Conservation (phyloP, 2,888 invertebrate species). For the Rhimphoctona megacephalus region DNA sequence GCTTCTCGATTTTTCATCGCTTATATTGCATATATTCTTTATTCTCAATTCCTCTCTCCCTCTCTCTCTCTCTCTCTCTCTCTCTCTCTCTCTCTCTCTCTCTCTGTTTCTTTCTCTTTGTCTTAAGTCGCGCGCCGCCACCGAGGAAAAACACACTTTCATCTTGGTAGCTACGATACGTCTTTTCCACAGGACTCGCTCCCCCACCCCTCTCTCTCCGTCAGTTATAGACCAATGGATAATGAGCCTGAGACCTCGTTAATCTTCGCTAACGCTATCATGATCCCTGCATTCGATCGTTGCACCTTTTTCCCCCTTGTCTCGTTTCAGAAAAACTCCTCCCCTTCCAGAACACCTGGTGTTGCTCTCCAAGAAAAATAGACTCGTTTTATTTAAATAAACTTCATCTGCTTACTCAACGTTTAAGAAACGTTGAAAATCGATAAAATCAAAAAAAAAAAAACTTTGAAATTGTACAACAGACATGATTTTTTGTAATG, state of each 20-base stretch:
- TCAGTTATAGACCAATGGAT: slow-evolving; percentile 22
- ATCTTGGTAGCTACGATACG: slow-evolving; percentile 11
- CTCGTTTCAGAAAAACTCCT: slow-evolving; percentile 75
- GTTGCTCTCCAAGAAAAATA: slow-evolving; percentile 55
- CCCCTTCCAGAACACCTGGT: slow-evolving; percentile 78
- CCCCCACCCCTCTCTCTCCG: not conserved
- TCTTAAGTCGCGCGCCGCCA: slow-evolving; percentile 22
- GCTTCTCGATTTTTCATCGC: slow-evolving; percentile 80
- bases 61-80: too few species aligned
- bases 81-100: slow-evolving; percentile 15
- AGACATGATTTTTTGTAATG: not conserved
- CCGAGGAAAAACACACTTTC: slow-evolving; percentile 40
- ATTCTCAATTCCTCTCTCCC: slow-evolving; percentile 47
- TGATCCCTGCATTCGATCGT: slow-evolving; percentile 52
- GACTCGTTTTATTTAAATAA: slow-evolving; percentile 35
- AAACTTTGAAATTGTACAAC: slow-evolving; percentile 1
- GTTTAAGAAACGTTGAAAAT: slow-evolving; percentile 6
- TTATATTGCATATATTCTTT: slow-evolving; percentile 50
- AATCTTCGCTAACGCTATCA: slow-evolving; percentile 78
- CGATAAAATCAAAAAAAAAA: not conserved
- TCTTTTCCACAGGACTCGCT: slow-evolving; percentile 41
- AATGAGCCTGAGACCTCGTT: slow-evolving; percentile 70
- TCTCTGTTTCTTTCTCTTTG: not conserved
- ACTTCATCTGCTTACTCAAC: not conserved
- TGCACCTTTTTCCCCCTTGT: slow-evolving; percentile 49